Evolutionary conservation across 2,888 invertebrate genomes (phyloP).

Genomic region (Himalopsyche japonica): DNA sequence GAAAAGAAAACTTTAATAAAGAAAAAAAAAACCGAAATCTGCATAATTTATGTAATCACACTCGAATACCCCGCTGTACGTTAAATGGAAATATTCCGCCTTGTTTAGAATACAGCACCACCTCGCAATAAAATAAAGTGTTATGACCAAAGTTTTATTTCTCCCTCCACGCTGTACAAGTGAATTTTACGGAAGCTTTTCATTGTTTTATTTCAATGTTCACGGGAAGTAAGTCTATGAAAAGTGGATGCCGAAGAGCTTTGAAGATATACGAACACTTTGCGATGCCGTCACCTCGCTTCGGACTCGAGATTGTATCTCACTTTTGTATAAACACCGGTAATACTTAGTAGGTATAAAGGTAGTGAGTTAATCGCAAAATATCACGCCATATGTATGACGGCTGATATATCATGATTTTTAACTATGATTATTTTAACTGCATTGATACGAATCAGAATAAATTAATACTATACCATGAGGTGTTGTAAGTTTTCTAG

Average conservation of each 20-base stretch:
- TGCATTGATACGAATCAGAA: not conserved
- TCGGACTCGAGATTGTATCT: not conserved
- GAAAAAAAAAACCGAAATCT: constrained; percentile 18
- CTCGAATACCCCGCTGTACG: constrained; percentile 20
- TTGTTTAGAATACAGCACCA: constrained; percentile 18
- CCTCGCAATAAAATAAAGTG: constrained; percentile 37
- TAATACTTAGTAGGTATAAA: not conserved
- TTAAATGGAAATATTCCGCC: constrained; percentile 28
- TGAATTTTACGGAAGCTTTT: constrained; percentile 31
- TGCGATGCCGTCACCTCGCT: not conserved
- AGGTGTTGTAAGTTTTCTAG: not conserved
- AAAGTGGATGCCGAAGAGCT: constrained; percentile 4
- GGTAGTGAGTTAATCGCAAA: not conserved
- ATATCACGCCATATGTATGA: not conserved
- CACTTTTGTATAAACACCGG: not conserved
- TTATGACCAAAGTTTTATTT: constrained; percentile 34
- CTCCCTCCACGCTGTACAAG: constrained; percentile 24
- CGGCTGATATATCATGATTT: not conserved
- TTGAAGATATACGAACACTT: constrained; percentile 7
- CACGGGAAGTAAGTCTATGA: constrained; percentile 9
- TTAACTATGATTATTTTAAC: not conserved
- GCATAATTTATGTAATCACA: constrained; percentile 38
- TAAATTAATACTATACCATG: not conserved
- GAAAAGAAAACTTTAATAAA: constrained; percentile 14
- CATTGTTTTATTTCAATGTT: constrained; percentile 30